Evolutionary conservation across 2,113 vertebrate species (phyloP).

Genomic region (Bubalus kerabau): DNA sequence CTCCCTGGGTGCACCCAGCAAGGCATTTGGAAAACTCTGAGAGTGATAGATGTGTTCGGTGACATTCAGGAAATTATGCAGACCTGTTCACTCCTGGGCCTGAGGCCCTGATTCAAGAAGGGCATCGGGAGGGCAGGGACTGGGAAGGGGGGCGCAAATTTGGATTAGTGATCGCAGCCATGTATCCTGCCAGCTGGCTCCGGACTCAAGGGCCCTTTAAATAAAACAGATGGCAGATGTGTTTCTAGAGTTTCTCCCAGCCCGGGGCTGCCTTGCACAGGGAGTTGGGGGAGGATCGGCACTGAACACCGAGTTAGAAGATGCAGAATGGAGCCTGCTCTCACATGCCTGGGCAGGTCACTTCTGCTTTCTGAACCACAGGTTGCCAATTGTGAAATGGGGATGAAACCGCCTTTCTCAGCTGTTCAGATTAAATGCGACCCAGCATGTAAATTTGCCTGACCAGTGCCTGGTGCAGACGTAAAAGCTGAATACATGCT

Average conservation of each 20-base stretch:
- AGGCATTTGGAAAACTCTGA: neutral
- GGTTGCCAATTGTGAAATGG: neutral
- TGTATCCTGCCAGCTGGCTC: neutral
- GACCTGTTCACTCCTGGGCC: neutral
- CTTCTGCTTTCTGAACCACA: neutral
- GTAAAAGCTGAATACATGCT: neutral
- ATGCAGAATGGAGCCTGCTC: neutral
- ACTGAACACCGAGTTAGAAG: rapidly evolving
- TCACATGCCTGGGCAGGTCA: neutral
- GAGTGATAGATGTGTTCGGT: slow-evolving; percentile 61
- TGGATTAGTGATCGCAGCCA: neutral
- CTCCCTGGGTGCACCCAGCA: slow-evolving; percentile 10
- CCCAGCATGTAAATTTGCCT: neutral
- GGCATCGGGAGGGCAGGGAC: neutral
- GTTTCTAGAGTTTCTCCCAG: neutral
- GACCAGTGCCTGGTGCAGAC: no score
- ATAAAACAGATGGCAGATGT: neutral
- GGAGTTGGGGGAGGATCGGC: neutral
- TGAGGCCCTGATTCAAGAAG: neutral
- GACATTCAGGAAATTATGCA: slow-evolving; percentile 57
- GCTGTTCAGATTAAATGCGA: neutral
- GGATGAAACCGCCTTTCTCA: neutral
- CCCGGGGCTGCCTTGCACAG: neutral
- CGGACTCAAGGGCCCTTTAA: neutral
- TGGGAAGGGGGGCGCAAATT: neutral